Evolutionary conservation across 1,140 invertebrate genomes (phyloP), one percentile per base, ranked within the genome.

Genomic region (Eumeta japonica): DNA sequence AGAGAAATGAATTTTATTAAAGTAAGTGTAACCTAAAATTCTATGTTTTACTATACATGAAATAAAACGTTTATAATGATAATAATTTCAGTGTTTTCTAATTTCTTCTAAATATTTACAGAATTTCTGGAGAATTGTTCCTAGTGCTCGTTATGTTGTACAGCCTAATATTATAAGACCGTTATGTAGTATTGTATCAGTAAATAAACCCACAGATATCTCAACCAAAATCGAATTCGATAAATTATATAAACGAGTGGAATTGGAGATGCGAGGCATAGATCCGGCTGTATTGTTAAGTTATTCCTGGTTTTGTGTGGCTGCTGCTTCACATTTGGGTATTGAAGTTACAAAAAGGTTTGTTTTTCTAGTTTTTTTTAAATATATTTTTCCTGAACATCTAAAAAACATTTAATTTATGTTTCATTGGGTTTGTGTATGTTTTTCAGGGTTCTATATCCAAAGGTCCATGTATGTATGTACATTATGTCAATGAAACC

Each of bases 241-340:
- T 60, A 89, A 87, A 66, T 74, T 94, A 9, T 94, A 83, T 51
- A 90, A 87, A 67, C 81, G 79, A 50, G 67, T 97, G n/a, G 85
- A 92, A 66, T 62, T 97, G 43, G 92, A 97, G 78, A 79, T 94
- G 24, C 80, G 86, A 58, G 87, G 89, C 19, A 86, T 94, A 62
- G 93, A 97, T 64, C 82, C 82, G 11, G 88, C 85, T 3, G 90
- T 97, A 3, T 62, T 97, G 2, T 83, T 87, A 33, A 97, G 92
- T 77, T 98, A 94, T 71, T 81, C 84, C 35, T 84, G 82, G 76
- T 98, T 95, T 78, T 77, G 85, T n/a, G 78, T 80, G 9, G 82
- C 81, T 33, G 83, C 92, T 28, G 91, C 92, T 1, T 77, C 80
- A 37, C 80, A 94, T 71, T 79, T 97, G 39, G 84, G 82, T 15